Evolutionary conservation across 2,888 invertebrate genomes (phyloP).

Genomic region (Pristionchus exspectatus): DNA sequence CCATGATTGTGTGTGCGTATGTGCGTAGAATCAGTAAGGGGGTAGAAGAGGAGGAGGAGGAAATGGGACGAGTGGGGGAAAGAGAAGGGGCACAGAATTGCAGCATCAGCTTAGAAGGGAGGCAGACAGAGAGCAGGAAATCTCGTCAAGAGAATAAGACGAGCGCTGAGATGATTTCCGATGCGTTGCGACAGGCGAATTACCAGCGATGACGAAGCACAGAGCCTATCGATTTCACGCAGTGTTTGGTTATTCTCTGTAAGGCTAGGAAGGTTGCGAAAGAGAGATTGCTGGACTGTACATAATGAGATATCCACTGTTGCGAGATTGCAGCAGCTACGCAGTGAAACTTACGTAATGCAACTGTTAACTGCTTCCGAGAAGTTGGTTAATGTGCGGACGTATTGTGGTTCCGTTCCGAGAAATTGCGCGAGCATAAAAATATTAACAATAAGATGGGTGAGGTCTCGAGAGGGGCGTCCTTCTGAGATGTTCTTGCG

Average conservation of each 20-base stretch:
- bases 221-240: background rate
- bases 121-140: slow-evolving; percentile 8
- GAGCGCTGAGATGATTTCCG: slow-evolving; percentile 17
- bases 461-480: slow-evolving; percentile 15
- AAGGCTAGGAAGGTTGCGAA: background rate
- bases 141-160: slow-evolving; percentile 11
- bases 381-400: background rate
- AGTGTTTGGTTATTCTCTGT: background rate
- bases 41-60: background rate
- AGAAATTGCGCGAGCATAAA: background rate
- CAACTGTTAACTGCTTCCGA: background rate
- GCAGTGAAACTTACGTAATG: background rate
- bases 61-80: slow-evolving; percentile 7
- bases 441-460: background rate
- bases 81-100: slow-evolving; percentile 37
- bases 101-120: background rate
- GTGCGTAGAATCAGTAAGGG: slow-evolving; percentile 21
- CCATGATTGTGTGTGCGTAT: background rate
- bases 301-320: background rate
- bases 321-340: background rate
- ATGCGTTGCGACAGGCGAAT: slow-evolving; percentile 30
- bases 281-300: background rate
- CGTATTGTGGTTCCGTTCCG: background rate
- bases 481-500: background rate
- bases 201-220: slow-evolving; percentile 22